Conservation (phyloP, 1,140 invertebrate genomes). For the Mercenaria mercenaria region DNA sequence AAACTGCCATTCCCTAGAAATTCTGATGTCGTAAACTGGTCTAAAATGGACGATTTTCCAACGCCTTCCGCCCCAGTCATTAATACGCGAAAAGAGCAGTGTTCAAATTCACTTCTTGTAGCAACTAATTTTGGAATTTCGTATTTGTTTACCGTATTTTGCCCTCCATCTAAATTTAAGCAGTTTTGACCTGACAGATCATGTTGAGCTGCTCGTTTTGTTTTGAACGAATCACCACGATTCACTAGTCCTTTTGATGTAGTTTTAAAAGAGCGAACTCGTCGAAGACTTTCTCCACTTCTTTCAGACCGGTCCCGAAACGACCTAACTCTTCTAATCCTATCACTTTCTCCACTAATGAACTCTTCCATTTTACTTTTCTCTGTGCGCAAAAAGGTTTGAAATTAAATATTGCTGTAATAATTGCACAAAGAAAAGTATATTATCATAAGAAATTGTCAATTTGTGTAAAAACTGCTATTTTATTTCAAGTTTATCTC, state of each 20-base stretch:
- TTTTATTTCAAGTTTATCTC: too few relatives aligned
- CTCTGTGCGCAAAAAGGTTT: too few relatives aligned
- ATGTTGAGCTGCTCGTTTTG: background rate
- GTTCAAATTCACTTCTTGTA: background rate
- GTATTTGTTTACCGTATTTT: background rate
- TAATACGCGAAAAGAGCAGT: conserved; percentile 90
- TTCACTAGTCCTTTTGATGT: conserved; percentile 95
- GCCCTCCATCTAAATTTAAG: background rate
- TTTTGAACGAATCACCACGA: conserved; percentile 93
- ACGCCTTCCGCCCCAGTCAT: conserved; percentile 94
- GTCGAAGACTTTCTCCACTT: conserved; percentile 65
- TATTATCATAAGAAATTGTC: too few relatives aligned
- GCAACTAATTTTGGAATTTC: background rate
- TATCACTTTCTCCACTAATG: background rate
- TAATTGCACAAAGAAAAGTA: too few relatives aligned
- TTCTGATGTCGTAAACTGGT: conserved; percentile 96
- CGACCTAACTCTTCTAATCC: background rate
- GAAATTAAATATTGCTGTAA: too few relatives aligned
- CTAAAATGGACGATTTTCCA: conserved; percentile 94
- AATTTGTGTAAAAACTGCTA: too few relatives aligned
- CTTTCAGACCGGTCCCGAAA: conserved; percentile 4
- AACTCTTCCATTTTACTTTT: conserved; percentile 9
- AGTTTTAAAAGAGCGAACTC: conserved; percentile 94
- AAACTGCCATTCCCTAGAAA: conserved; percentile 95
- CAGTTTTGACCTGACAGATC: background rate